Evolutionary conservation across 2,113 vertebrate genomes (phyloP).

Genomic region (Rhinolophus sinicus): DNA sequence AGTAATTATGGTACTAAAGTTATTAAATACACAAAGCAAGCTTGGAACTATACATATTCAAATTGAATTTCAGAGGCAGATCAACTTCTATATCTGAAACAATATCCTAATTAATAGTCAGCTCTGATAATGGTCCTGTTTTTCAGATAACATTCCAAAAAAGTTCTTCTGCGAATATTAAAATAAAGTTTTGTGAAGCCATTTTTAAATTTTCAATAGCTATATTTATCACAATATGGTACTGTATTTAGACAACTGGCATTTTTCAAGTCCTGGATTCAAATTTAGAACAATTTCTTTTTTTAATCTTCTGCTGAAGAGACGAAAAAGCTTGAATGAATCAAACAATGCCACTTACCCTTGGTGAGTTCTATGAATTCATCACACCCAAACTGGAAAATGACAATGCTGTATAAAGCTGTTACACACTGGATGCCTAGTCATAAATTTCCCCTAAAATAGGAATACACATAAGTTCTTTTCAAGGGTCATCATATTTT

Average conservation of each 20-base stretch:
- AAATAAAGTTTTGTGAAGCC: constrained; percentile 78
- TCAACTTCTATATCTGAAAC: constrained; percentile 80
- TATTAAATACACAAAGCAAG: constrained; percentile 83
- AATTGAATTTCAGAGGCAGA: constrained; percentile 77
- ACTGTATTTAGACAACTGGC: constrained; percentile 79
- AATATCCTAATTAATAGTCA: constrained; percentile 82
- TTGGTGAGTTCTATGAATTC: constrained; percentile 33
- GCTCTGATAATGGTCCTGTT: constrained; percentile 72
- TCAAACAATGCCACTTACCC: background rate
- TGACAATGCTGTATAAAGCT: background rate
- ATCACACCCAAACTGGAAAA: background rate
- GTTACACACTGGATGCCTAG: background rate
- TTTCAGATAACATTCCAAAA: constrained; percentile 77
- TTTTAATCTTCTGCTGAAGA: constrained; percentile 16
- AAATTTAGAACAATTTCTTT: constrained; percentile 62
- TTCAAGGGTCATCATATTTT: background rate
- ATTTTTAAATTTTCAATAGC: constrained; percentile 66
- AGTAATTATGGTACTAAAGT: constrained; percentile 79
- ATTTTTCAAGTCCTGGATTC: constrained; percentile 76
- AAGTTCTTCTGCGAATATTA: constrained; percentile 78
- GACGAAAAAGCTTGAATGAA: constrained; percentile 5
- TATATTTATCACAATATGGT: constrained; percentile 79
- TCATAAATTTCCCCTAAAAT: background rate
- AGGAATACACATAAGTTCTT: background rate
- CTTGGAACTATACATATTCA: constrained; percentile 81